A percentile compares a stretch with the other conserved stretches of the same genome.
phyloP scores from a whole-genome alignment of 2,113 vertebrate genomes.

The Zosterops hypoxanthus region DNA sequence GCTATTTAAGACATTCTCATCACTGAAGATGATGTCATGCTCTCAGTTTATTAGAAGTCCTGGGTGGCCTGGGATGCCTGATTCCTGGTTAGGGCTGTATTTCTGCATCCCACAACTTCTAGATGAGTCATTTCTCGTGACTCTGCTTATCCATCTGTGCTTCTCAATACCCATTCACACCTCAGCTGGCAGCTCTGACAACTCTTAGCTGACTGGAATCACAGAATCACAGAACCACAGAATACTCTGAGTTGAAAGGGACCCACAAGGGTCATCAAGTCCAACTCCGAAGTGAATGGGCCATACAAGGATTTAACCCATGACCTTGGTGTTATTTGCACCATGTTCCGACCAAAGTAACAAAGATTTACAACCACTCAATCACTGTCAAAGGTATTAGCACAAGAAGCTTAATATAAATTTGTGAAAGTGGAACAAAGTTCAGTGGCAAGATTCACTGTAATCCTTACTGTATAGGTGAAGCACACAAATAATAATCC shows the following conservation, averaged over 20 bases:
- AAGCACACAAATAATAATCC: neutral
- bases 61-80: neutral
- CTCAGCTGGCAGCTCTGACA: neutral
- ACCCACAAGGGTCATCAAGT: neutral
- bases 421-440: neutral
- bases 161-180: neutral
- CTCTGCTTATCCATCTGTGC: neutral
- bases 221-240: neutral
- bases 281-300: neutral
- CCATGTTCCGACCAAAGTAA: neutral
- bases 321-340: fast-evolving
- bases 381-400: neutral
- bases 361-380: neutral
- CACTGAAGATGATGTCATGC: neutral
- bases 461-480: neutral
- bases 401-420: neutral
- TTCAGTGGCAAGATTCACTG: neutral
- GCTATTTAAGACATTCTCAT: neutral
- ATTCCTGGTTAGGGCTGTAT: neutral
- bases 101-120: neutral
- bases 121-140: neutral
- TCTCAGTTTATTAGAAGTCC: neutral
- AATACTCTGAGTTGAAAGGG: neutral
- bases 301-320: neutral
- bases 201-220: neutral